phyloP scores from a whole-genome alignment of 2,888 invertebrate species.

The Dryomyza anilis region DNA sequence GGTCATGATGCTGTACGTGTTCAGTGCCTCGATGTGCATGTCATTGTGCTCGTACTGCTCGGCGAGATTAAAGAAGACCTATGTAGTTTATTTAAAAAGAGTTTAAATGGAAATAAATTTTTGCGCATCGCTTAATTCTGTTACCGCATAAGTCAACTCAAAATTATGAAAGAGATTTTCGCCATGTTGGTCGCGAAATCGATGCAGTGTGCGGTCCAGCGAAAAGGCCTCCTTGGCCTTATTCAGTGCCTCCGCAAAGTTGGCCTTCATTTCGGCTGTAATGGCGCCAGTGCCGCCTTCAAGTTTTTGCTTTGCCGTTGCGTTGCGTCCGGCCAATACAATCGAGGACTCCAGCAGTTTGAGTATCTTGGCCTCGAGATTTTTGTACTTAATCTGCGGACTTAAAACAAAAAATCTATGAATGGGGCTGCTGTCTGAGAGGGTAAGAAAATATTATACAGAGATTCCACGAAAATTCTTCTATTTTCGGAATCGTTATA shows the following conservation, averaged over 20 bases:
- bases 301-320: conserved; percentile 1
- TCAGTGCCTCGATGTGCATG: conserved; percentile 93
- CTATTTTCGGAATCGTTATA: too few relatives aligned
- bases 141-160: conserved; percentile 93
- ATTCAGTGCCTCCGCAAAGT: conserved; percentile 67
- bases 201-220: conserved; percentile 85
- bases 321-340: conserved; percentile 52
- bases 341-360: conserved; percentile 90
- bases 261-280: conserved; percentile 46
- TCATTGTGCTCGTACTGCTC: conserved; percentile 93
- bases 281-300: conserved; percentile 1
- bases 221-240: conserved; percentile 97
- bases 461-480: too few relatives aligned
- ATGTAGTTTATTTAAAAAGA: too few relatives aligned
- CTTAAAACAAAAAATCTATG: conserved; percentile 67
- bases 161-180: conserved; percentile 90
- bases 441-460: too few relatives aligned
- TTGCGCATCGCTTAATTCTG: conserved; percentile 38
- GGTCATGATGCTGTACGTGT: conserved; percentile 92
- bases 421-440: too few relatives aligned
- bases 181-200: conserved; percentile 89
- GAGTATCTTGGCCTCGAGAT: conserved; percentile 87
- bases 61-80: conserved; percentile 95
- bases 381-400: conserved; percentile 89
- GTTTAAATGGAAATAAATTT: background rate